Base-by-base conservation (phyloP, 2,113 vertebrate species). In the Brachyistius frenatus region DNA sequence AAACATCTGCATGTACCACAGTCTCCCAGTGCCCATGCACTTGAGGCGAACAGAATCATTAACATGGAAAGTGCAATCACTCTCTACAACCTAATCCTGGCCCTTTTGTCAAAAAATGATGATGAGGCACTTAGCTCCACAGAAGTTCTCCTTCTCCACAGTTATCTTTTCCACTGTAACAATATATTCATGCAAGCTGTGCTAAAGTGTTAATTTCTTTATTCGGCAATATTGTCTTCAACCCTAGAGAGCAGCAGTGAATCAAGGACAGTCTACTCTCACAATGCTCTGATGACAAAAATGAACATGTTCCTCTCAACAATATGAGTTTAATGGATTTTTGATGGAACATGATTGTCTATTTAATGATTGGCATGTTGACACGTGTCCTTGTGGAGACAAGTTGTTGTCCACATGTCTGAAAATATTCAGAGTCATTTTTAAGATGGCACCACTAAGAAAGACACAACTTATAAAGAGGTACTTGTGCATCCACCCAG, bases 81-180 rank as follows among this genome's bases (percentile, higher is more conserved):
- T 71, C 54, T 78, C 54, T 81, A 54, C 61, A 78, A 81, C 31
- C 63, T 80, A 81, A 83, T 80, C 72, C 30, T 5, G 11, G 56
- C 69, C 44, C 61, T 81, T 81, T 86, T 83, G 78, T 81, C 74
- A 46, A 83, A 80, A 82, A 67, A 52, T 66, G 77, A 87, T 81
- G 84, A 88, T 75, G 82, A 88, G 31, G 80, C 75, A 86, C 23
- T 81, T 47, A 33, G 54, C 46, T 74, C 33, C 35, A 46, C 54
- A 35, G 39, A 41, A 23, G 35, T 30, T 83, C 13, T 63, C 37
- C 36, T 16, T 1, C 35, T 37, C 6, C 2, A 10, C 72, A 77
- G 67, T 73, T n/a, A 81, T 84, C 73, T 78, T 63, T 56, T 66
- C 55, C 44, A 66, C 6, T 56, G 44, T 55, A 69, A 72, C 72